These are phyloP conservation scores for Petrocephalus schoutedeni DNA, from an alignment of 2,797 vertebrate genomes.

Conservation along the genomic window DNA sequence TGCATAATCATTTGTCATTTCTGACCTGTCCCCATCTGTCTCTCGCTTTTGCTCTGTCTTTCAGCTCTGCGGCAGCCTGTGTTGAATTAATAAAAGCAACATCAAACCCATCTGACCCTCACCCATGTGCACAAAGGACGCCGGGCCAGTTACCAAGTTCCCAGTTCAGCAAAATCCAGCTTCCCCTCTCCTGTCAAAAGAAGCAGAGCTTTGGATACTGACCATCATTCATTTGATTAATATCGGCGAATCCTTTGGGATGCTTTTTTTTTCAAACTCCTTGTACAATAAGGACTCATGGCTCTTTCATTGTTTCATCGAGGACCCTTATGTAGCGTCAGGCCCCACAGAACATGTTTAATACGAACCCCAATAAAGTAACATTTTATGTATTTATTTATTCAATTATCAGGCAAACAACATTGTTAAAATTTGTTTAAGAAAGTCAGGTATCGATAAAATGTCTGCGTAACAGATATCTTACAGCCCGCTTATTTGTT, in stretches of 20 bases:
- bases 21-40: background rate
- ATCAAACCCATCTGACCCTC: background rate
- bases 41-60: background rate
- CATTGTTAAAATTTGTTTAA: background rate
- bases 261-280: background rate
- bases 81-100: background rate
- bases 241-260: background rate
- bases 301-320: background rate
- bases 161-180: background rate
- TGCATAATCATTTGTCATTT: background rate
- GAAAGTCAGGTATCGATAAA: background rate
- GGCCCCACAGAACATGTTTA: background rate
- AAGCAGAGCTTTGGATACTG: background rate
- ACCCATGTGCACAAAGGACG: background rate
- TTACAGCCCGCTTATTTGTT: background rate
- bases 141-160: background rate
- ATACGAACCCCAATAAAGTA: background rate
- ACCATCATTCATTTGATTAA: background rate
- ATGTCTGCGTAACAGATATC: background rate
- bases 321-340: background rate
- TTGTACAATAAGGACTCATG: background rate
- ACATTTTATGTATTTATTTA: background rate
- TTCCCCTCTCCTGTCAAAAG: background rate
- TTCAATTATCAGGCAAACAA: background rate
- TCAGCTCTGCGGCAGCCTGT: background rate